Percentiles rank a stretch among this genome's conserved stretches.
phyloP scores from a whole-genome alignment of 2,113 vertebrate species.

The Raja brachyura region DNA sequence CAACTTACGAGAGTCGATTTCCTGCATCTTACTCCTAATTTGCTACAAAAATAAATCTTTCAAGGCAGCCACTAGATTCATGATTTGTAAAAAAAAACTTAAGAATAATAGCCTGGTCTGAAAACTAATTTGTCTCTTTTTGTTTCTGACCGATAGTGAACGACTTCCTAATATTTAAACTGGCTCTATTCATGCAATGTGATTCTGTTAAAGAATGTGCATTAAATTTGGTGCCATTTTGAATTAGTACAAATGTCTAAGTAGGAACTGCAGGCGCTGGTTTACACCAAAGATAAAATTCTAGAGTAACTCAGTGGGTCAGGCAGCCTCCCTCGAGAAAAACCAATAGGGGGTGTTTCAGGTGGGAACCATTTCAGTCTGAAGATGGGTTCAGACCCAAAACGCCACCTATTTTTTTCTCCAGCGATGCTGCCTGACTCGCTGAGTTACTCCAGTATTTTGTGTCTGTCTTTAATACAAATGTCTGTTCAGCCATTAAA shows the following conservation, averaged over 20 bases:
- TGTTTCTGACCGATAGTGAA: background rate
- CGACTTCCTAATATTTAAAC: background rate
- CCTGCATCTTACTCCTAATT: background rate
- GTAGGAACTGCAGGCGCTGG: too few species aligned
- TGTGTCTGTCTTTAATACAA: too few species aligned
- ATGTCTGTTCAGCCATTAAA: background rate
- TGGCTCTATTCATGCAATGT: background rate
- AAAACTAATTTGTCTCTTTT: background rate
- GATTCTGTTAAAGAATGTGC: background rate
- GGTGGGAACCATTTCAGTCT: too few species aligned
- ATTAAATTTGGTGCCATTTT: slow-evolving; percentile 12
- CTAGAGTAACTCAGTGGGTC: too few species aligned
- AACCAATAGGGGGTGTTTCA: too few species aligned
- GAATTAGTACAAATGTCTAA: background rate
- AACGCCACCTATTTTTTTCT: too few species aligned
- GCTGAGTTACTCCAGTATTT: too few species aligned
- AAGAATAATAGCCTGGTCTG: background rate
- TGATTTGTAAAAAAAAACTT: background rate
- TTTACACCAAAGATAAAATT: too few species aligned
- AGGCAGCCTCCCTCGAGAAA: too few species aligned
- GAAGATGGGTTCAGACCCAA: too few species aligned
- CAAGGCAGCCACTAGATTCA: background rate
- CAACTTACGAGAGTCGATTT: background rate
- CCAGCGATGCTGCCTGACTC: too few species aligned
- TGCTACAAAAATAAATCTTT: background rate